These are phyloP conservation scores for Bombus ignitus DNA, from an alignment of 1,140 invertebrate genomes.

Conservation along the genomic window DNA sequence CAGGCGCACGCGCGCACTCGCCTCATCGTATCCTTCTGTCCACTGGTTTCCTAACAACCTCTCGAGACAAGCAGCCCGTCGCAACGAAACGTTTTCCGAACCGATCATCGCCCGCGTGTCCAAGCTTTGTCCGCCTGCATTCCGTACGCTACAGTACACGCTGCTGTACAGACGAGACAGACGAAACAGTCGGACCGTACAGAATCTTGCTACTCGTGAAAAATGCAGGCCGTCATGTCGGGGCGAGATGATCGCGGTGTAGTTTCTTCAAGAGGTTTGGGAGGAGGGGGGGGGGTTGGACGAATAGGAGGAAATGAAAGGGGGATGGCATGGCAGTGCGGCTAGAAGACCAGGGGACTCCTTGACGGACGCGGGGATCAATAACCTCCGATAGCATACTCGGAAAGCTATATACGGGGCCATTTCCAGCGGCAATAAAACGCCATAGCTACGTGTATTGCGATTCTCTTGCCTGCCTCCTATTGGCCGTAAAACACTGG, in stretches of 20 bases:
- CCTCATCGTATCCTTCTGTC: neutral
- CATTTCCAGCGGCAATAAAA: slow-evolving; percentile 82
- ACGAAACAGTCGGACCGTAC: too few species aligned
- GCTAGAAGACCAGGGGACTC: slow-evolving; percentile 69
- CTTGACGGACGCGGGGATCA: slow-evolving; percentile 82
- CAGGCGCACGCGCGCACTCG: slow-evolving; percentile 42
- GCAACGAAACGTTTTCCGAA: neutral
- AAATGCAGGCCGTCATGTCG: slow-evolving; percentile 16
- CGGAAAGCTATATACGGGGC: slow-evolving; percentile 79
- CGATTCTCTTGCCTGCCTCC: slow-evolving; percentile 79
- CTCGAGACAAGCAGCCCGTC: neutral
- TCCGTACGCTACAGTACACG: too few species aligned
- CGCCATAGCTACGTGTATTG: slow-evolving; percentile 81
- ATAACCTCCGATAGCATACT: slow-evolving; percentile 83
- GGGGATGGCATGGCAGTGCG: slow-evolving; percentile 56
- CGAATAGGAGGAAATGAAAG: neutral
- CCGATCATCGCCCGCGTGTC: neutral
- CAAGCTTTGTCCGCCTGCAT: too few species aligned
- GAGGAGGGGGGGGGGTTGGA: too few species aligned
- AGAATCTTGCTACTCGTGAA: slow-evolving; percentile 7
- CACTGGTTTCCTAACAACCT: slow-evolving; percentile 2
- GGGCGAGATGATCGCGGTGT: slow-evolving; percentile 28
- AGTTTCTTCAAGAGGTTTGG: neutral
- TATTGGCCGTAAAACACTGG: slow-evolving; percentile 82
- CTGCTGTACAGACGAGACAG: too few species aligned